Evolutionary conservation across 2,797 vertebrate species (phyloP).

Genomic region (Chromis chromis): DNA sequence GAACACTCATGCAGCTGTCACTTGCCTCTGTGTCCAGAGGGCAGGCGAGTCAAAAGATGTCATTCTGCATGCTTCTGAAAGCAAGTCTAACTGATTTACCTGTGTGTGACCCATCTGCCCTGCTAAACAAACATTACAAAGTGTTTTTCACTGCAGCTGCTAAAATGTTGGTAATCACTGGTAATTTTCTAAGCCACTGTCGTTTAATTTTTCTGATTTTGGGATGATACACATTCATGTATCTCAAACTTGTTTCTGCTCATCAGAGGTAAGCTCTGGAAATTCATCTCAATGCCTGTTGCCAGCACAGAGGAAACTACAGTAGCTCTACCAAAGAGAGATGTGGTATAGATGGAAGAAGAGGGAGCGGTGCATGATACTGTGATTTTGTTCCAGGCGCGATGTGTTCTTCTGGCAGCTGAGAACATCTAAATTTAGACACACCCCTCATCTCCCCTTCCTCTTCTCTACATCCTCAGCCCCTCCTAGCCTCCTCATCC

Average conservation of each 20-base stretch:
- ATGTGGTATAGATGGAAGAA: constrained; percentile 19
- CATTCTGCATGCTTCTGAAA: neutral
- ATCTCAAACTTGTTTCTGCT: neutral
- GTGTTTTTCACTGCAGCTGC: constrained; percentile 3
- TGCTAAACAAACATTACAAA: neutral
- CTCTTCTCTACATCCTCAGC: constrained; percentile 58
- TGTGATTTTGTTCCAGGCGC: constrained; percentile 64
- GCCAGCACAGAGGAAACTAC: constrained; percentile 8
- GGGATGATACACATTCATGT: neutral
- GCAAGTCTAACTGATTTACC: neutral
- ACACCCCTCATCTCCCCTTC: constrained; percentile 62
- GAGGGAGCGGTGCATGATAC: constrained; percentile 38
- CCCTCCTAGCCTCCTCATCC: constrained; percentile 51
- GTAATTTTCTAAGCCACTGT: neutral
- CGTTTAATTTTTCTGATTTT: neutral
- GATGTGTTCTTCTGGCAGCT: constrained; percentile 68
- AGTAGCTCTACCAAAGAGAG: constrained; percentile 1
- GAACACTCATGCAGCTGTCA: neutral
- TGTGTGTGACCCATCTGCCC: neutral
- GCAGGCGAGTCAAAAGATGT: neutral
- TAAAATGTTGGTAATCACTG: neutral
- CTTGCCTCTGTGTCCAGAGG: neutral
- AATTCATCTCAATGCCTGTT: constrained; percentile 22
- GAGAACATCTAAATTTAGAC: constrained; percentile 82
- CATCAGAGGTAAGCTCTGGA: neutral